Base-by-base conservation (phyloP, 2,888 invertebrate genomes). In the Sesia bembeciformis region DNA sequence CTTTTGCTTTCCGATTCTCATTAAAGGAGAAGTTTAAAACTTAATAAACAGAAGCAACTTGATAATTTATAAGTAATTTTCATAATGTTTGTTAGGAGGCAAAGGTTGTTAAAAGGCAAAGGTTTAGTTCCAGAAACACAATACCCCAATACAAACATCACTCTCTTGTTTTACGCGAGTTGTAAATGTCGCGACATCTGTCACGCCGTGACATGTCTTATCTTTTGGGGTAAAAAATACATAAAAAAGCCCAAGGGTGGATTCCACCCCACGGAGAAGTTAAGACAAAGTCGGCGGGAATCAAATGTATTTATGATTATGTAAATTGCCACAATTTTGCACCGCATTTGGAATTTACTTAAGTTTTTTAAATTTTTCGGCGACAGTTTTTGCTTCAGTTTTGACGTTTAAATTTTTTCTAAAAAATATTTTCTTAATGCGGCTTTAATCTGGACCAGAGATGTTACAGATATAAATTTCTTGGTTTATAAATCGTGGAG, bases 251-350 rank as follows among this genome's bases (percentile, higher is more conserved):
- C 74, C 68, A 58, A 78, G 82, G 82, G 79, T 76, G 74, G 68
- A 57, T 57, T 57, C 67, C 68, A 72, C 75, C 76, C 78, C 71
- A 66, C 70, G 69, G 70, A 57, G 51, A 49, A 63, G 61, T 60
- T 63, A 68, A 74, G 72, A 76, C 76, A 73, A 74, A 68, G 72
- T 68, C 63, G 68, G 56, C 58, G 60, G 67, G 74, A 77, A 74
- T 76, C 78, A 78, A 86, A 86, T 82, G 81, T 87, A 87, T 89
- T 89, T 89, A 89, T 87, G 84, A 88, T 84, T 87, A 86, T 85
- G 88, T 84, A 88, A 85, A 88, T 87, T 86, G 82, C 66, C 64
- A 64, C 78, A 76, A 82, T 80, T 81, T 72, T 65, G 61, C 58
- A 58, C 64, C 64, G 78, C 78, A 77, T 79, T 74, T 66, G 59